Conservation (phyloP, 1,140 invertebrate genomes). For the Kradibia gibbosae region DNA sequence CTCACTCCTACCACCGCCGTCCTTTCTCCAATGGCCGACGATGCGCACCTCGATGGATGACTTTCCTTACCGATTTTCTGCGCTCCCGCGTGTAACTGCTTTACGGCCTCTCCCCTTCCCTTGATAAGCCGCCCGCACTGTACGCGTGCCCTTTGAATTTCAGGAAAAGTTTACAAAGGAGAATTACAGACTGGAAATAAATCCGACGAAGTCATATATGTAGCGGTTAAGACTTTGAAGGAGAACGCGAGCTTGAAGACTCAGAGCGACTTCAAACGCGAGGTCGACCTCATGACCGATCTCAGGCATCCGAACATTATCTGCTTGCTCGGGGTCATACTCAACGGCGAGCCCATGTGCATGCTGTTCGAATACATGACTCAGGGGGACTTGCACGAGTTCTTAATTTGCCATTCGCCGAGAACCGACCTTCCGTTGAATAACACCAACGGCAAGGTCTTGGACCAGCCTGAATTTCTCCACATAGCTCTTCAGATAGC, state of each 20-base stretch:
- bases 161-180: slow-evolving; percentile 93
- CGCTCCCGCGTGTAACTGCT: no score
- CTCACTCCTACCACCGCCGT: no score
- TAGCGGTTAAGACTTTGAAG: slow-evolving; percentile 95
- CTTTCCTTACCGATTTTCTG: no score
- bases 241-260: slow-evolving; percentile 94
- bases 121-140: no score
- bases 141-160: no score
- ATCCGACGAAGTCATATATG: slow-evolving; percentile 77
- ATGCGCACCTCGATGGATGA: no score
- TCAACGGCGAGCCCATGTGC: slow-evolving; percentile 92
- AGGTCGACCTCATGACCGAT: slow-evolving; percentile 94
- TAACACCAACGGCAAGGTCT: slow-evolving; percentile 77
- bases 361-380: slow-evolving; percentile 98
- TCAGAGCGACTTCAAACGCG: slow-evolving; percentile 90
- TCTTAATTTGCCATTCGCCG: slow-evolving; percentile 91
- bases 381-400: slow-evolving; percentile 95
- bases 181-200: slow-evolving; percentile 83
- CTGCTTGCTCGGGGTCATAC: slow-evolving; percentile 92
- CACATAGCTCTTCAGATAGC: slow-evolving; percentile 93
- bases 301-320: slow-evolving; percentile 96
- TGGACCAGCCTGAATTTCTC: slow-evolving; percentile 87
- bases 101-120: no score
- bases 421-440: slow-evolving; percentile 77
- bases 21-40: no score